phyloP scores from a whole-genome alignment of 2,113 vertebrate species.

The Pedionomus torquatus region DNA sequence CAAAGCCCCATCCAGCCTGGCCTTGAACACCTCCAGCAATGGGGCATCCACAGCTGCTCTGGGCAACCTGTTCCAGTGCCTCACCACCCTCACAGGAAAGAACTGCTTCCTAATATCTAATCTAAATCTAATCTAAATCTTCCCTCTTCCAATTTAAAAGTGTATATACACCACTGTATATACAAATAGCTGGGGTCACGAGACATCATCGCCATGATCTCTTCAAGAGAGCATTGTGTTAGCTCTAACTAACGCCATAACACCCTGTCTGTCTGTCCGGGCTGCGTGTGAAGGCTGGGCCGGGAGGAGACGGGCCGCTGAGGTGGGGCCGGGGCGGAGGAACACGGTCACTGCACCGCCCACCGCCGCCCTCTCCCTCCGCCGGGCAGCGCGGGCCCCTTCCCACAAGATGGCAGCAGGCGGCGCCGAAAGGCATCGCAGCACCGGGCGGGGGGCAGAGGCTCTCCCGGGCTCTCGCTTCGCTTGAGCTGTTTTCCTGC shows the following conservation, averaged over 20 bases:
- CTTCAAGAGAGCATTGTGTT: accelerated
- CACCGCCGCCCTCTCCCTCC: background rate
- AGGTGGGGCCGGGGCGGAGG: no score
- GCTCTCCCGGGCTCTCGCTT: accelerated
- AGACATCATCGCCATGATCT: accelerated
- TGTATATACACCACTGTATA: no score
- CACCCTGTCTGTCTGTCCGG: accelerated
- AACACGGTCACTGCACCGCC: accelerated
- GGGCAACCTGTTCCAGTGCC: no score
- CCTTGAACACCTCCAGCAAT: no score
- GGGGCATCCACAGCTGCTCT: no score
- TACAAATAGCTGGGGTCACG: accelerated
- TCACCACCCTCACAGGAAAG: no score
- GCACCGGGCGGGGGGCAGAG: accelerated
- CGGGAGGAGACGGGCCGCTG: accelerated
- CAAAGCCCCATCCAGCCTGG: no score
- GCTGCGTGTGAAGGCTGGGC: accelerated
- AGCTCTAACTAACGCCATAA: no score
- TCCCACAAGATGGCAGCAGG: constrained; percentile 59
- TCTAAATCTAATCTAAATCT: no score
- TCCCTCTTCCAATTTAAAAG: no score
- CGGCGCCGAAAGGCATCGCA: background rate
- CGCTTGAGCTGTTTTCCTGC: accelerated
- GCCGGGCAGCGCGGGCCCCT: background rate
- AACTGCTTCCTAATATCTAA: no score